phyloP scores from a whole-genome alignment of 2,797 vertebrate genomes.

The Microchirus variegatus region DNA sequence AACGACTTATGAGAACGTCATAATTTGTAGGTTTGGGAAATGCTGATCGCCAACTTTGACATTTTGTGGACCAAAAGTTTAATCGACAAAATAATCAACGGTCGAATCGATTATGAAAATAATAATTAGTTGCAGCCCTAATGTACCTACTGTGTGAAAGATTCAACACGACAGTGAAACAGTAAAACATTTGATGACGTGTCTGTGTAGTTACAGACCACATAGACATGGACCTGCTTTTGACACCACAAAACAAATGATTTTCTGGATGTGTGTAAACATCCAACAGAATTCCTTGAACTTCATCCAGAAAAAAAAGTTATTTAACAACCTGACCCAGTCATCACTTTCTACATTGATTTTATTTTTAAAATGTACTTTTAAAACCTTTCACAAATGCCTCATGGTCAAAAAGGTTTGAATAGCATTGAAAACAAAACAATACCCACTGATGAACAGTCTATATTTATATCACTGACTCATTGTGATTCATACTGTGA shows the following conservation, averaged over 20 bases:
- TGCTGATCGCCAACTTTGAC: too few relatives aligned
- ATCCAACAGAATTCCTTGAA: neutral
- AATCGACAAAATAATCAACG: too few relatives aligned
- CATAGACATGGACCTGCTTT: constrained; percentile 4
- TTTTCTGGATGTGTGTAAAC: neutral
- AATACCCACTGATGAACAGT: neutral
- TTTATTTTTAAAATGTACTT: neutral
- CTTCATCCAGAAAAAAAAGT: neutral
- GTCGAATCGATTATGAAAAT: too few relatives aligned
- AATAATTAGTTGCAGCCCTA: too few relatives aligned
- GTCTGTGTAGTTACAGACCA: constrained; percentile 25
- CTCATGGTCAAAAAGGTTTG: neutral
- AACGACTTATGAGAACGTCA: too few relatives aligned
- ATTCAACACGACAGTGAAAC: constrained; percentile 32
- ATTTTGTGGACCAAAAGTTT: too few relatives aligned
- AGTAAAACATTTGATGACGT: constrained; percentile 28
- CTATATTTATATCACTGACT: neutral
- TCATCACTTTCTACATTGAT: constrained; percentile 1
- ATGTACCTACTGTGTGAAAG: constrained; percentile 39
- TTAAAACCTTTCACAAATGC: neutral
- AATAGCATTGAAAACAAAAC: neutral
- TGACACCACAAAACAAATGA: constrained; percentile 3
- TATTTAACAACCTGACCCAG: too few relatives aligned
- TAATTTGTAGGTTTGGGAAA: too few relatives aligned
- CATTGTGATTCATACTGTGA: neutral